Percentiles rank a stretch among this genome's conserved stretches.
phyloP scores from a whole-genome alignment of 2,888 invertebrate genomes.

The Falcaria lacertinaria region DNA sequence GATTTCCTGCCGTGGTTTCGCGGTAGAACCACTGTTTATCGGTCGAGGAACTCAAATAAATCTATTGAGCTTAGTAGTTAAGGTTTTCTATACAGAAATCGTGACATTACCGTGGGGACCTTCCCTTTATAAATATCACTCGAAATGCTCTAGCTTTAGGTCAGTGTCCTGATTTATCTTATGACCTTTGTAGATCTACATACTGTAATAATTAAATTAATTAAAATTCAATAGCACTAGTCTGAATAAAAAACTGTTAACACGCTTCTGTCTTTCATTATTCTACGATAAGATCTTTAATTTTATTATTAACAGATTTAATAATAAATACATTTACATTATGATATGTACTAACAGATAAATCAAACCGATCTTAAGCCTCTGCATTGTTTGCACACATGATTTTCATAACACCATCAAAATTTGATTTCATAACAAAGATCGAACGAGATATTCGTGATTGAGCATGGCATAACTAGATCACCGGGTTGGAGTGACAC shows the following conservation, averaged over 20 bases:
- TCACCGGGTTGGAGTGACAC: conserved; percentile 49
- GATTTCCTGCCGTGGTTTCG: conserved; percentile 72
- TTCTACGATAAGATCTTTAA: conserved; percentile 16
- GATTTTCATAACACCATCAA: conserved; percentile 34
- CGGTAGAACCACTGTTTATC: conserved; percentile 70
- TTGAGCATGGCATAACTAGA: conserved; percentile 58
- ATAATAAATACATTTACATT: conserved; percentile 8
- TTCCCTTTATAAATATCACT: conserved; percentile 46
- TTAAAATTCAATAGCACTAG: not conserved
- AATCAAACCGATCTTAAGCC: conserved; percentile 9
- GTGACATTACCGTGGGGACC: conserved; percentile 62
- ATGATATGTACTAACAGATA: conserved; percentile 8
- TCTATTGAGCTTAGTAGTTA: conserved; percentile 60
- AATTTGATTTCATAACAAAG: conserved; percentile 67
- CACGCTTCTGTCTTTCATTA: no score
- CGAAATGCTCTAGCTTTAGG: conserved; percentile 41
- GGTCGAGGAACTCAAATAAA: conserved; percentile 64
- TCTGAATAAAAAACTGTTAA: not conserved
- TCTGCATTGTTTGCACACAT: conserved; percentile 23
- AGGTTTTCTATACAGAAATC: conserved; percentile 60
- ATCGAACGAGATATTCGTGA: conserved; percentile 52
- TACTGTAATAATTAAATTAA: no score
- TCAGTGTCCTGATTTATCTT: conserved; percentile 35
- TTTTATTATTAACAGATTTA: conserved; percentile 9
- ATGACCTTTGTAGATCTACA: conserved; percentile 16